A percentile compares a stretch with the other conserved stretches of the same genome.
Conservation (phyloP, 2,113 vertebrate species). For the Synodontis membranacea region DNA sequence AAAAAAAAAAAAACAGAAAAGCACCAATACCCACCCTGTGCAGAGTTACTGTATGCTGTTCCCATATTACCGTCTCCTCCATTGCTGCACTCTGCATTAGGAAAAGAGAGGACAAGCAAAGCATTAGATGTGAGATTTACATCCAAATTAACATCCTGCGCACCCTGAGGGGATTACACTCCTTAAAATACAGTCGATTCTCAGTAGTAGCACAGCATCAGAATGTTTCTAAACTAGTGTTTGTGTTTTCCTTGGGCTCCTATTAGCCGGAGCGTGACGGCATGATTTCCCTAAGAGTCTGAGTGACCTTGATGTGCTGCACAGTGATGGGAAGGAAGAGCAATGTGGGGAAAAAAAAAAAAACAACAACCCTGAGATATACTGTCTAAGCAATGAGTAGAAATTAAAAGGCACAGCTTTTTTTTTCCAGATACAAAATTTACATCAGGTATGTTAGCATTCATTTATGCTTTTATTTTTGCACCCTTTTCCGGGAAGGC, state of each 20-base stretch:
- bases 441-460: conserved; percentile 14
- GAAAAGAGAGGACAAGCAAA: conserved; percentile 37
- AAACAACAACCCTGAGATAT: background rate
- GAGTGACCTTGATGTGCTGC: conserved; percentile 32
- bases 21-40: conserved; percentile 86
- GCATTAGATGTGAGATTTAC: conserved; percentile 38
- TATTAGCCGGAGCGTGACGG: background rate
- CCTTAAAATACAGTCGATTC: conserved; percentile 34
- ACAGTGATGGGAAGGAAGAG: conserved; percentile 8
- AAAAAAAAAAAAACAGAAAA: conserved; percentile 25
- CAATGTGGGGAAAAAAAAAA: background rate
- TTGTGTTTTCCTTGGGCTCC: conserved; percentile 7
- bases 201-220: background rate
- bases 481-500: conserved; percentile 48
- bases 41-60: conserved; percentile 98
- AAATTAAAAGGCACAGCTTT: background rate
- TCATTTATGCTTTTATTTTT: conserved; percentile 46
- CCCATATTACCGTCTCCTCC: conserved; percentile 99
- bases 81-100: conserved; percentile 88
- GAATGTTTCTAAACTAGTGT: conserved; percentile 25
- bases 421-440: background rate
- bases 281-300: conserved; percentile 28
- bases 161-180: conserved; percentile 9
- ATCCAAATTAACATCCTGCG: conserved; percentile 37
- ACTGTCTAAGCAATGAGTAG: background rate